phyloP scores from a whole-genome alignment of 2,888 invertebrate genomes.

The Kuschelorhynchus macadamiae region DNA sequence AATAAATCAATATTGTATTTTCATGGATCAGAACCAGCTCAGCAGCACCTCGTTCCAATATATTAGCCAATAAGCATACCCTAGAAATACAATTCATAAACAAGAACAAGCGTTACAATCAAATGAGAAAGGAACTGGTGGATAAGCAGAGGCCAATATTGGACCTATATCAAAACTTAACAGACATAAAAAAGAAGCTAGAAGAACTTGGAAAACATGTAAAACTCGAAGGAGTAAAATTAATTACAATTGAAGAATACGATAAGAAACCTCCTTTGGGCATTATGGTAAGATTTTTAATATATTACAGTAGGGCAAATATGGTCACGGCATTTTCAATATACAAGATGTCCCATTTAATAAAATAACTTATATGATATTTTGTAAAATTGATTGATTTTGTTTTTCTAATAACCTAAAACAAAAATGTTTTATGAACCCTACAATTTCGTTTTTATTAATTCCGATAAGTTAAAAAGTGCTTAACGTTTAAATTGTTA shows the following conservation, averaged over 20 bases:
- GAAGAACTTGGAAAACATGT: slow-evolving; percentile 63
- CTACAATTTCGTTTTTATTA: too few species aligned
- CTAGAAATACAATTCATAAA: slow-evolving; percentile 64
- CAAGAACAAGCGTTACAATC: slow-evolving; percentile 62
- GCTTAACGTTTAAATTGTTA: too few species aligned
- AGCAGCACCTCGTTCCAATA: slow-evolving; percentile 23
- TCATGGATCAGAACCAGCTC: slow-evolving; percentile 36
- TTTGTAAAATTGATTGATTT: too few species aligned
- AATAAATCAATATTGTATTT: neutral
- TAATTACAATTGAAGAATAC: slow-evolving; percentile 50
- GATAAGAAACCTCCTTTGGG: slow-evolving; percentile 1
- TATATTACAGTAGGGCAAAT: too few species aligned
- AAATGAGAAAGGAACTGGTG: slow-evolving; percentile 62
- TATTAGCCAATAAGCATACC: slow-evolving; percentile 56
- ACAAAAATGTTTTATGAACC: too few species aligned
- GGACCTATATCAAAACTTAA: slow-evolving; percentile 62
- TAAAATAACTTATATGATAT: too few species aligned
- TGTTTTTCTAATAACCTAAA: too few species aligned
- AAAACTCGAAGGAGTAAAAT: slow-evolving; percentile 60
- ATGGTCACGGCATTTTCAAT: too few species aligned
- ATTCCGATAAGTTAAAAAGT: too few species aligned
- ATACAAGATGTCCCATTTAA: too few species aligned
- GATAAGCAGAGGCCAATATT: slow-evolving; percentile 63
- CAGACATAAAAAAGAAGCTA: slow-evolving; percentile 63
- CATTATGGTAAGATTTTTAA: too few species aligned